Evolutionary conservation across 2,113 vertebrate species (phyloP).

Genomic region (Apistogramma diplotaenia): DNA sequence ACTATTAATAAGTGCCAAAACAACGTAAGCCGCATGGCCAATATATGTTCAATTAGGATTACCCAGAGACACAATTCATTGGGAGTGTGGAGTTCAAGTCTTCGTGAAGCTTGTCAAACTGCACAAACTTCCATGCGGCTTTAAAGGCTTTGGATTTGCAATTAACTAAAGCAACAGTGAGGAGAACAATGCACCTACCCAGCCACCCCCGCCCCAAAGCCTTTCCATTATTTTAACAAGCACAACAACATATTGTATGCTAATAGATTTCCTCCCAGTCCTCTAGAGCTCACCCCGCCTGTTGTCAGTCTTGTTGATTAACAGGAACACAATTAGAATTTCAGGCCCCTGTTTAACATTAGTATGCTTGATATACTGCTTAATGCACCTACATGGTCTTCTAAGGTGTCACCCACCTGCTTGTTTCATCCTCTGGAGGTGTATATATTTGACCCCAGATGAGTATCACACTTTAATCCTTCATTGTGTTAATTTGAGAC

Average conservation of each 20-base stretch:
- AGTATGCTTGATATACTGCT: slow-evolving; percentile 53
- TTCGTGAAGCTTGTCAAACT: slow-evolving; percentile 61
- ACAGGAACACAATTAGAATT: slow-evolving; percentile 69
- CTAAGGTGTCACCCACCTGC: neutral
- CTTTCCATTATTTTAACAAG: slow-evolving; percentile 79
- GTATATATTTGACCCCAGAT: slow-evolving; percentile 29
- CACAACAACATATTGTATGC: slow-evolving; percentile 66
- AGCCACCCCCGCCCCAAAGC: slow-evolving; percentile 47
- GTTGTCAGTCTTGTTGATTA: slow-evolving; percentile 72
- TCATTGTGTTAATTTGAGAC: slow-evolving; percentile 36
- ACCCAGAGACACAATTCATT: slow-evolving; percentile 61
- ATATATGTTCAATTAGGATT: slow-evolving; percentile 76
- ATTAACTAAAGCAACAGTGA: slow-evolving; percentile 66
- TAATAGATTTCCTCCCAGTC: slow-evolving; percentile 71
- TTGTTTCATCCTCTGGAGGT: slow-evolving; percentile 8
- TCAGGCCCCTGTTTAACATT: slow-evolving; percentile 52
- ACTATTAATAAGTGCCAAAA: slow-evolving; percentile 72
- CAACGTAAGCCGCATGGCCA: slow-evolving; percentile 62
- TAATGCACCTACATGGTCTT: slow-evolving; percentile 27
- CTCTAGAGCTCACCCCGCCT: slow-evolving; percentile 55
- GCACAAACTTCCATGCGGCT: slow-evolving; percentile 61
- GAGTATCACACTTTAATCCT: slow-evolving; percentile 26
- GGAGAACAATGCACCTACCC: slow-evolving; percentile 67
- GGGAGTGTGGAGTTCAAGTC: slow-evolving; percentile 57
- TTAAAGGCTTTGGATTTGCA: slow-evolving; percentile 63